Conservation (phyloP, 2,797 vertebrate genomes). For the Tachyglossus aculeatus region DNA sequence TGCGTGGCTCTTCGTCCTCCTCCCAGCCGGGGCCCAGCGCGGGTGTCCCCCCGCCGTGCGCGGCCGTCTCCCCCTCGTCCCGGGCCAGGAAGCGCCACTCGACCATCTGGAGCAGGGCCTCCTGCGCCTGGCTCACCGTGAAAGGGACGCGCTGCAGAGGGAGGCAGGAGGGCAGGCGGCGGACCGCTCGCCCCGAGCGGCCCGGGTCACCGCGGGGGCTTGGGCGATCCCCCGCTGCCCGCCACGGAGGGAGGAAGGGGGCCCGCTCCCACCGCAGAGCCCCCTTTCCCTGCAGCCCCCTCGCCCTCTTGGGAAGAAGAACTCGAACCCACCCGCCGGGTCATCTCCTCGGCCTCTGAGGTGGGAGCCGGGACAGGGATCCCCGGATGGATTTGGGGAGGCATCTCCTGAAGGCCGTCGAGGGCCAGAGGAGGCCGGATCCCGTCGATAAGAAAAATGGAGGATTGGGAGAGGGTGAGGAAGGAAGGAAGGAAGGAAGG, state of each 20-base stretch:
- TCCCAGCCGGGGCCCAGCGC: constrained; percentile 62
- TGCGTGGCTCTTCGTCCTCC: constrained; percentile 77
- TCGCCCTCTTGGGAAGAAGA: too few species aligned
- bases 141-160: constrained; percentile 73
- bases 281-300: too few species aligned
- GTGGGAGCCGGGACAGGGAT: too few species aligned
- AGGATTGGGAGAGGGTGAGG: background rate
- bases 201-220: background rate
- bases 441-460: background rate
- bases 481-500: too few species aligned
- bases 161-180: background rate
- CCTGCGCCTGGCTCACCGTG: constrained; percentile 71
- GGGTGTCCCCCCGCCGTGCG: constrained; percentile 24
- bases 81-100: constrained; percentile 74
- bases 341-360: background rate
- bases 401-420: background rate
- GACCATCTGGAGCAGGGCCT: constrained; percentile 69
- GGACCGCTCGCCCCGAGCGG: accelerated
- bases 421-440: background rate
- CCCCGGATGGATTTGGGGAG: too few species aligned
- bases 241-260: too few species aligned
- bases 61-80: constrained; percentile 74
- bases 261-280: too few species aligned
- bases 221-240: too few species aligned
- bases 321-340: too few species aligned